phyloP scores from a whole-genome alignment of 2,888 invertebrate genomes.

The Ypsolopha sequella region DNA sequence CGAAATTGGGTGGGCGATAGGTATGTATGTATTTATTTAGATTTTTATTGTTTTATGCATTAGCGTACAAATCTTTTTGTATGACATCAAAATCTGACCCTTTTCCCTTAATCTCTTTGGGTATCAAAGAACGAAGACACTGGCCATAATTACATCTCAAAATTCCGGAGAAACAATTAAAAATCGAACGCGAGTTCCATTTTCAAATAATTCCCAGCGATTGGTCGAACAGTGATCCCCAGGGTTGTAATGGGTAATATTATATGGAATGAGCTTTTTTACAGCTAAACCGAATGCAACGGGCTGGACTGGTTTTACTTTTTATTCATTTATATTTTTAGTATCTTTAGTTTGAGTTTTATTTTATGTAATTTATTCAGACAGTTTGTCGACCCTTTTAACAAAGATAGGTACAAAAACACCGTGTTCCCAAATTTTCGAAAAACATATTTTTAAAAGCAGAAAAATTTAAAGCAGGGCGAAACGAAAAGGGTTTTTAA shows the following conservation, averaged over 20 bases:
- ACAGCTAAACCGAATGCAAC: conserved; percentile 58
- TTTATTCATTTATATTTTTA: conserved; percentile 41
- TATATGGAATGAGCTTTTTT: conserved; percentile 65
- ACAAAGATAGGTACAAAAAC: background rate
- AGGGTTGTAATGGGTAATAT: conserved; percentile 66
- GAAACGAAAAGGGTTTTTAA: conserved; percentile 14
- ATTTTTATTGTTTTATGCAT: too few species aligned
- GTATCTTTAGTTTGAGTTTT: conserved; percentile 52
- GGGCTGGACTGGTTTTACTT: conserved; percentile 56
- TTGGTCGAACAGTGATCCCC: conserved; percentile 58
- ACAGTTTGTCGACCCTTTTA: conserved; percentile 28
- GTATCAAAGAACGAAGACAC: conserved; percentile 25
- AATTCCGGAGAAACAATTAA: conserved; percentile 57
- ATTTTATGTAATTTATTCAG: conserved; percentile 55
- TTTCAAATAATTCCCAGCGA: conserved; percentile 48
- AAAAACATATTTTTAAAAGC: background rate
- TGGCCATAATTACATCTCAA: conserved; percentile 23
- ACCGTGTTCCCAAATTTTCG: conserved; percentile 17
- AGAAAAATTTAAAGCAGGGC: conserved; percentile 1
- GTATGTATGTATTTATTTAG: too few species aligned
- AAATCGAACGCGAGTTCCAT: conserved; percentile 57
- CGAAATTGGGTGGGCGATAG: too few species aligned
- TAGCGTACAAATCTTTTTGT: too few species aligned
- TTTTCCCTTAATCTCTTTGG: too few species aligned
- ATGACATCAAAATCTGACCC: too few species aligned